Conservation (phyloP, 2,113 vertebrate species). For the Chaetodon auriga region DNA sequence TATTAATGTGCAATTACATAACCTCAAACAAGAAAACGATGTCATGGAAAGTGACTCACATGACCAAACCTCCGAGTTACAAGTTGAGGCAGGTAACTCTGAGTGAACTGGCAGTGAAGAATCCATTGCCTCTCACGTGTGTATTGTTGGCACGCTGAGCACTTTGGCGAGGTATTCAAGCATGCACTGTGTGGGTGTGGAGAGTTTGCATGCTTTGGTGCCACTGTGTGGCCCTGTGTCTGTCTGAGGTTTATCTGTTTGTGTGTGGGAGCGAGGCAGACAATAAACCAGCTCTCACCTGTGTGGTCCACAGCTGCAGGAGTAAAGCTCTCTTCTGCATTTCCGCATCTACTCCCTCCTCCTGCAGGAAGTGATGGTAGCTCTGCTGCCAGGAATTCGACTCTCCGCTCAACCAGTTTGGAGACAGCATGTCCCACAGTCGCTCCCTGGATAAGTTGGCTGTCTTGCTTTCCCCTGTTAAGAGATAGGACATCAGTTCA, state of each 20-base stretch:
- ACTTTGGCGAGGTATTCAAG: conserved; percentile 10
- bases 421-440: conserved; percentile 83
- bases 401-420: conserved; percentile 47
- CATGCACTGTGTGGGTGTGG: conserved; percentile 45
- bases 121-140: conserved; percentile 8
- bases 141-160: conserved; percentile 24
- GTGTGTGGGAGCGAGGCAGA: not conserved
- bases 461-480: conserved; percentile 75
- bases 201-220: not conserved
- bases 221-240: not conserved
- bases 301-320: conserved; percentile 90
- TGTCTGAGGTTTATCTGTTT: conserved; percentile 5
- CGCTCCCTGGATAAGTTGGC: conserved; percentile 57
- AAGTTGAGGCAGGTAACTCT: conserved; percentile 57
- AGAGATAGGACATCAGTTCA: not conserved
- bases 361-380: conserved; percentile 81
- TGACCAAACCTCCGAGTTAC: conserved; percentile 15
- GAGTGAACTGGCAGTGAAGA: conserved; percentile 20
- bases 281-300: conserved; percentile 73
- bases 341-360: conserved; percentile 78
- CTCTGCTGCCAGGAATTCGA: conserved; percentile 83
- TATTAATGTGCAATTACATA: not conserved
- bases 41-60: conserved; percentile 21
- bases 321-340: conserved; percentile 85
- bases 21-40: not conserved